phyloP scores from a whole-genome alignment of 2,797 vertebrate genomes.

The Geotrypetes seraphini region DNA sequence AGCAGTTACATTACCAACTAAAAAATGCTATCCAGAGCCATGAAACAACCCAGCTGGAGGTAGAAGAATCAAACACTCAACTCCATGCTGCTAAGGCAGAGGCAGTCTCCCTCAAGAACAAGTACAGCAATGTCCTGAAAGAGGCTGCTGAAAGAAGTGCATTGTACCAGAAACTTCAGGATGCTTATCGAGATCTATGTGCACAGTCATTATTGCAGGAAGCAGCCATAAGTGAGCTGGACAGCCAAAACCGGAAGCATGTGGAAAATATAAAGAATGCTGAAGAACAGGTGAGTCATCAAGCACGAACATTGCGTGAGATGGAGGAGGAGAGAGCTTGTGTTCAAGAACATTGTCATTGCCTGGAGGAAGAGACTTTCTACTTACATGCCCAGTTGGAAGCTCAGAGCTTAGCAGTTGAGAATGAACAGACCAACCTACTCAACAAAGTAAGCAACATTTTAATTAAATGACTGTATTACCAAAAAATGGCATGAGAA shows the following conservation, averaged over 20 bases:
- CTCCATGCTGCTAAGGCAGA: neutral
- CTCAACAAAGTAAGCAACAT: slow-evolving; percentile 3
- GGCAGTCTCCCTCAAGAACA: neutral
- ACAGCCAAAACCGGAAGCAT: slow-evolving; percentile 2
- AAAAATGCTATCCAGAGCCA: too few species aligned
- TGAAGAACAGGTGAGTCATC: neutral
- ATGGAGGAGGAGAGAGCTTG: slow-evolving; percentile 32
- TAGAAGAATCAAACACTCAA: neutral
- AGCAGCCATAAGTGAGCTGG: neutral
- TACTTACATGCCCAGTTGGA: slow-evolving; percentile 22
- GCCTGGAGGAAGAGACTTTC: slow-evolving; percentile 45
- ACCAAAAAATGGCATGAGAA: too few species aligned
- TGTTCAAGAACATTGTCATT: slow-evolving; percentile 37
- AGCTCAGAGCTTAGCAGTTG: neutral
- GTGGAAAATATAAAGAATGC: slow-evolving; percentile 8
- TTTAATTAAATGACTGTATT: too few species aligned
- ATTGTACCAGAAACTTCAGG: neutral
- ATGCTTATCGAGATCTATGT: neutral
- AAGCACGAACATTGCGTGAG: slow-evolving; percentile 10
- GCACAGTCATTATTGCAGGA: slow-evolving; percentile 3
- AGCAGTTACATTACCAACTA: too few species aligned
- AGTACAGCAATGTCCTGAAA: slow-evolving; percentile 1
- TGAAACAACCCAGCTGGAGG: too few species aligned
- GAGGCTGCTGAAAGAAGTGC: neutral
- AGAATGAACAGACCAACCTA: neutral